Evolutionary conservation across 2,113 vertebrate species (phyloP), one percentile per base, ranked within the genome.

Genomic region (Pluvialis apricaria): DNA sequence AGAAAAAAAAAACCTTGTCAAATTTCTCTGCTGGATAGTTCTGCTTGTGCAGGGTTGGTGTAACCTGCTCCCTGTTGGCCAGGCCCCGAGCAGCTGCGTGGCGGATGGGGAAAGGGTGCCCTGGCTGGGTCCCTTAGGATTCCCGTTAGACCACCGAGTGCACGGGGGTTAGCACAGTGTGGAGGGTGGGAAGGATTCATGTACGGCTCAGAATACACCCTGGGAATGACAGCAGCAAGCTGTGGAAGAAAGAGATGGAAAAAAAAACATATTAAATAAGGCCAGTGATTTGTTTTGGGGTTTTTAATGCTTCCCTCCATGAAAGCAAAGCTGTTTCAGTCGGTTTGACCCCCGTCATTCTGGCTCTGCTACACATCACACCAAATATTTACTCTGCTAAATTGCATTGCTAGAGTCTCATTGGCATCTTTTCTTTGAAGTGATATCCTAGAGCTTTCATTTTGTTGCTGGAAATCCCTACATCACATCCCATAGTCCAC

Each of bases 361-460:
- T 77, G 64, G 47, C 57, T 81, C 55, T 92, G 89, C 91, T 62
- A 31, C 55, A 70, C 58, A 29, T 90, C 5, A 1, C 82, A 76
- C 72, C 84, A 61, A 88, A 58, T 66, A 57, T 88, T 93, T 82
- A 64, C 72, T 65, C 54, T 88, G 81, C 91, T 93, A 51, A 73
- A 77, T 85, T 90, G 55, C 69, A 58, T 57, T 68, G 61, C 87
- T 62, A 29, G 40, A 80, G 49, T 32, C 82, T 78, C 38, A 1
- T 25, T 92, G 89, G 72, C 76, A 34, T 88, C 69, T 77, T 66
- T 88, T 57, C 94, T 94, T 95, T 97, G 95, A 95, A 96, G 89
- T 91, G 82, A 73, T 82, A n/a, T 57, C 62, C 90, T 81, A 88
- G 83, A 96, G 94, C 65, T 71, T 93, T 95, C 94, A 64, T 94